Percentiles rank a stretch among this genome's conserved stretches.
Conservation (phyloP, 2,888 invertebrate genomes). For the Hemistola chrysoprasaria region DNA sequence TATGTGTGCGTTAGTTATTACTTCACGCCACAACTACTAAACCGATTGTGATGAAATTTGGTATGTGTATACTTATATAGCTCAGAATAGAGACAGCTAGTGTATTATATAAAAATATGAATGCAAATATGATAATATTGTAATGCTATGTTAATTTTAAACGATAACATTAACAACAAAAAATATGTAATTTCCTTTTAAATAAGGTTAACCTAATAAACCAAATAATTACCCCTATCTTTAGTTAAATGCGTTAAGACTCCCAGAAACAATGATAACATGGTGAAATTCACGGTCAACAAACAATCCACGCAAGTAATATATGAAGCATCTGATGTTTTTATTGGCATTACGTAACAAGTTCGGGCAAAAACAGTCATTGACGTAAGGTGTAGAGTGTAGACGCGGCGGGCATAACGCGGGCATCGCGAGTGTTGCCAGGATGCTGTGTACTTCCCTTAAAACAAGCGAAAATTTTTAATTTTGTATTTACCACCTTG, state of each 20-base stretch:
- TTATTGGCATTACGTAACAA: slow-evolving; percentile 12
- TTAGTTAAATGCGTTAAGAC: slow-evolving; percentile 4
- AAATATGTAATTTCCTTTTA: too few relatives aligned
- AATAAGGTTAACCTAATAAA: too few relatives aligned
- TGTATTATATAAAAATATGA: too few relatives aligned
- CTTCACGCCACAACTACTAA: too few relatives aligned
- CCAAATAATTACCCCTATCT: background rate
- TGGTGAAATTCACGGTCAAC: slow-evolving; percentile 9
- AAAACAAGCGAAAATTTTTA: too few relatives aligned
- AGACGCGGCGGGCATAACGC: slow-evolving; percentile 9
- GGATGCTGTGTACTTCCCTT: too few relatives aligned
- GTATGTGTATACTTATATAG: too few relatives aligned
- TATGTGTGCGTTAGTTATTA: too few relatives aligned
- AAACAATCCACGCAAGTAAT: slow-evolving; percentile 8
- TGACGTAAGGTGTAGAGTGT: slow-evolving; percentile 15
- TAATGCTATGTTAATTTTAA: slow-evolving; percentile 8
- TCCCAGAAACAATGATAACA: background rate
- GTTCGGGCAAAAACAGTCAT: slow-evolving; percentile 14
- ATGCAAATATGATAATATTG: too few relatives aligned
- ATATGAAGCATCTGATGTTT: background rate
- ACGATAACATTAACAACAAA: background rate
- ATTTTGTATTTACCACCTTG: too few relatives aligned
- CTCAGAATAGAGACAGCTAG: too few relatives aligned
- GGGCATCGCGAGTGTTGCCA: background rate
- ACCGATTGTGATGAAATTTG: too few relatives aligned